These are phyloP conservation scores for Caenorhabditis sp. DNA, from an alignment of 2,888 invertebrate genomes.

Conservation along the genomic window DNA sequence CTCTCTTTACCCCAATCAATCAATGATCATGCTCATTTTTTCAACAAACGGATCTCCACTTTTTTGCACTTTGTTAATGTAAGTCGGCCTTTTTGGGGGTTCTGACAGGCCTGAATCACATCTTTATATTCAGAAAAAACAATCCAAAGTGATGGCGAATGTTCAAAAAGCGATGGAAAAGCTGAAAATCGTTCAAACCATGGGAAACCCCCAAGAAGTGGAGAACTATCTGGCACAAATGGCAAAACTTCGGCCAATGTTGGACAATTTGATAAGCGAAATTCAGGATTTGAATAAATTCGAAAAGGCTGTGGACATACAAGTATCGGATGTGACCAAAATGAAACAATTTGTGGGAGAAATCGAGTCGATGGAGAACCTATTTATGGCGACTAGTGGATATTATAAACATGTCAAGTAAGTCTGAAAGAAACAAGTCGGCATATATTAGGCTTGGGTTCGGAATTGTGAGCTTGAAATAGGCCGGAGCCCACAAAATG, in stretches of 20 bases:
- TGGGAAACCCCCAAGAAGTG: slow-evolving; percentile 50
- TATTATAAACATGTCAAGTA: slow-evolving; percentile 61
- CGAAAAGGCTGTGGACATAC: slow-evolving; percentile 56
- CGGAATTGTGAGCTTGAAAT: neutral
- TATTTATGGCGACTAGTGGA: slow-evolving; percentile 57
- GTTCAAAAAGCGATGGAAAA: slow-evolving; percentile 48
- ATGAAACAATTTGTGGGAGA: slow-evolving; percentile 50
- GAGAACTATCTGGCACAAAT: slow-evolving; percentile 44
- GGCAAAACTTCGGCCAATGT: slow-evolving; percentile 46
- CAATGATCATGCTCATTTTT: slow-evolving; percentile 50
- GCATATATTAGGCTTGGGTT: too few relatives aligned
- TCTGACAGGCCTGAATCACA: neutral
- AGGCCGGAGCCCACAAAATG: too few relatives aligned
- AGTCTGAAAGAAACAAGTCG: neutral
- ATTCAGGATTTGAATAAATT: slow-evolving; percentile 58
- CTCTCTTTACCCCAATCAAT: slow-evolving; percentile 47
- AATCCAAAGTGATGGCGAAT: slow-evolving; percentile 41
- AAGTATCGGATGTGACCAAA: slow-evolving; percentile 53
- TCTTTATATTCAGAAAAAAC: slow-evolving; percentile 45
- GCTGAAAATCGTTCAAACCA: slow-evolving; percentile 52
- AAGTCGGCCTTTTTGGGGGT: neutral
- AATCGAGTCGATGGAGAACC: slow-evolving; percentile 49
- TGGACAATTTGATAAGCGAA: slow-evolving; percentile 52
- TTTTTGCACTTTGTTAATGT: slow-evolving; percentile 54
- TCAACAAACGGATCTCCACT: slow-evolving; percentile 43